These are phyloP conservation scores for Callyntrura guangdongensis DNA, from an alignment of 2,888 invertebrate genomes.

Conservation along the genomic window DNA sequence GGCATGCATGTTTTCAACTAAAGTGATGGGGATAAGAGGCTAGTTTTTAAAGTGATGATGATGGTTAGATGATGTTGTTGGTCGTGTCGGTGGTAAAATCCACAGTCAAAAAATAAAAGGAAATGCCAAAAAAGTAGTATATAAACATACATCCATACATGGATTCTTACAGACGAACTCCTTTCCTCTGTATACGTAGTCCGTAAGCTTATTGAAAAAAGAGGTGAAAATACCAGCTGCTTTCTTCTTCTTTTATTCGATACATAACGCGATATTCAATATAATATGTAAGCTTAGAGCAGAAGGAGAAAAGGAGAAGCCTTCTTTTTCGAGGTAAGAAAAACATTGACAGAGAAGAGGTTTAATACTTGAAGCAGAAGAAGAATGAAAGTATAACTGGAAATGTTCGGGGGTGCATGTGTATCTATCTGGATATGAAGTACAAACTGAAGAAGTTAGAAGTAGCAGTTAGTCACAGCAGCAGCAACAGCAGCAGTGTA, in stretches of 20 bases:
- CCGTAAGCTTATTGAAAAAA: slow-evolving; percentile 67
- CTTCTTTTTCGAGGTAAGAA: slow-evolving; percentile 60
- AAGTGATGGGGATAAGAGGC: not conserved
- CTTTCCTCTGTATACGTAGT: not conserved
- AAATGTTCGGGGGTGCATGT: slow-evolving; percentile 44
- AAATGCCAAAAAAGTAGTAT: not conserved
- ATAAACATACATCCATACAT: not conserved
- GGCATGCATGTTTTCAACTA: not conserved
- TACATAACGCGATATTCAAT: slow-evolving; percentile 8
- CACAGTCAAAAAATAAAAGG: not conserved
- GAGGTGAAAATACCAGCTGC: slow-evolving; percentile 54
- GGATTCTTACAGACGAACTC: not conserved
- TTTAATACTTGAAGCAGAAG: slow-evolving; percentile 72
- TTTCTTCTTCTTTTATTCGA: slow-evolving; percentile 8
- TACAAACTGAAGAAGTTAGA: not conserved
- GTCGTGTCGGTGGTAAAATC: slow-evolving; percentile 19
- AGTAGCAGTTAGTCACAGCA: not conserved
- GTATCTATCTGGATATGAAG: slow-evolving; percentile 34
- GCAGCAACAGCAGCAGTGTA: slow-evolving; percentile 4
- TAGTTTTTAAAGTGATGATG: slow-evolving; percentile 4
- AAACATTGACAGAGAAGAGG: slow-evolving; percentile 45
- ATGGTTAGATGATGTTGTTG: not conserved
- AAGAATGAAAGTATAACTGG: slow-evolving; percentile 63
- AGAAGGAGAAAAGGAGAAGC: not conserved
- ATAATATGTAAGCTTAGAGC: slow-evolving; percentile 7